A percentile compares a stretch with the other conserved stretches of the same genome.
These are phyloP conservation scores for Condylostylus longicornis DNA, from an alignment of 1,140 invertebrate genomes.

Conservation along the genomic window DNA sequence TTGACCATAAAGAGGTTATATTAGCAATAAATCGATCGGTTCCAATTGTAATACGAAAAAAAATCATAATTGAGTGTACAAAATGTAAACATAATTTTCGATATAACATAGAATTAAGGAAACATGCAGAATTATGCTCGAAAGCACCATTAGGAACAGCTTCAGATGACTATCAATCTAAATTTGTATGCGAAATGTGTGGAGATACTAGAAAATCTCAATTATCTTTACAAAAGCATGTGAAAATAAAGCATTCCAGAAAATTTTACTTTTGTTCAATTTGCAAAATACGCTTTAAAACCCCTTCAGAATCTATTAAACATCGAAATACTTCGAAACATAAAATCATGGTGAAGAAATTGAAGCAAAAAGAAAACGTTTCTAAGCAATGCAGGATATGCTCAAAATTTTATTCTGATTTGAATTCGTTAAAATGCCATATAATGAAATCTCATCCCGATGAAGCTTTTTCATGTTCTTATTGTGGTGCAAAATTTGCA, in stretches of 20 bases:
- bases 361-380: not conserved
- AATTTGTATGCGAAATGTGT: conserved; percentile 43
- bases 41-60: conserved; percentile 60
- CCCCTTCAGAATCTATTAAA: conserved; percentile 42
- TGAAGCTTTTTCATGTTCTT: conserved; percentile 42
- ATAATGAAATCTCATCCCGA: conserved; percentile 45
- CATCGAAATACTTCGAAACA: conserved; percentile 50
- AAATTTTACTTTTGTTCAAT: conserved; percentile 48
- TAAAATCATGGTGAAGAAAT: not conserved
- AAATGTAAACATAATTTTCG: conserved; percentile 46
- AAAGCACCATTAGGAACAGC: conserved; percentile 31
- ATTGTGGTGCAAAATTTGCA: conserved; percentile 49
- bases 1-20: conserved; percentile 52
- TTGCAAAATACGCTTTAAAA: conserved; percentile 46
- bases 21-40: conserved; percentile 60
- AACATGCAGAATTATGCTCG: conserved; percentile 38
- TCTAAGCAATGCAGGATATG: conserved; percentile 13
- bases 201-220: conserved; percentile 39
- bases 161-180: conserved; percentile 47
- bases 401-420: conserved; percentile 31
- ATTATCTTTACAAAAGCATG: conserved; percentile 49
- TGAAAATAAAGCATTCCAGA: conserved; percentile 37
- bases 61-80: conserved; percentile 42
- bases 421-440: conserved; percentile 48
- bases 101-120: conserved; percentile 52